Percentiles rank a stretch among this genome's conserved stretches.
Evolutionary conservation across 1,140 invertebrate species (phyloP).

Genomic region (Calliopsis andreniformis): DNA sequence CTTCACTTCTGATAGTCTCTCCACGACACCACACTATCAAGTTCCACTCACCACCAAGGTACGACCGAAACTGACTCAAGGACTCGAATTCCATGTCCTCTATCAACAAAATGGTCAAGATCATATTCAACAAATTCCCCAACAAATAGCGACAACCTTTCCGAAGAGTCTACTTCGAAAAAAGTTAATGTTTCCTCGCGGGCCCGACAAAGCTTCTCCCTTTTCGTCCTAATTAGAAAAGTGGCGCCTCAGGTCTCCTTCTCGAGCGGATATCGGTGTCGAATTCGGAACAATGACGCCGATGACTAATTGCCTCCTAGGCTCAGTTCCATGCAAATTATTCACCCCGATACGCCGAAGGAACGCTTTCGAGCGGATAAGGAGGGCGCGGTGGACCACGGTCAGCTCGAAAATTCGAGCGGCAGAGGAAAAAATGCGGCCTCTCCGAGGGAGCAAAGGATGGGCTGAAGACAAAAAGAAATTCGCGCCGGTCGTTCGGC

Average conservation of each 20-base stretch:
- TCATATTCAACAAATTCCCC: neutral
- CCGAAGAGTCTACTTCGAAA: neutral
- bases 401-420: neutral
- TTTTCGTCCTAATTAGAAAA: slow-evolving; percentile 30
- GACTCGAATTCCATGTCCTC: neutral
- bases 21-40: too few species aligned
- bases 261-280: slow-evolving; percentile 26
- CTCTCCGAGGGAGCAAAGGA: neutral
- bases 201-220: neutral
- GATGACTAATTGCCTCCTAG: slow-evolving; percentile 37
- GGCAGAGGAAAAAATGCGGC: neutral
- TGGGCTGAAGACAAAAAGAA: slow-evolving; percentile 22
- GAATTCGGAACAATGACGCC: slow-evolving; percentile 27
- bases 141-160: neutral
- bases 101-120: neutral
- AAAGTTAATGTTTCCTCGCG: neutral
- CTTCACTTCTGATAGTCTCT: too few species aligned
- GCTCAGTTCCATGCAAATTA: slow-evolving; percentile 31
- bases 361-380: neutral
- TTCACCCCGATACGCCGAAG: neutral
- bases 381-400: neutral
- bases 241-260: slow-evolving; percentile 28
- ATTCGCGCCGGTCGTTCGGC: slow-evolving; percentile 33
- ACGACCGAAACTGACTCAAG: too few species aligned
- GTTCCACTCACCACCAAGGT: too few species aligned